Conservation (phyloP, 2,113 vertebrate species). For the Rhinogobius similis region DNA sequence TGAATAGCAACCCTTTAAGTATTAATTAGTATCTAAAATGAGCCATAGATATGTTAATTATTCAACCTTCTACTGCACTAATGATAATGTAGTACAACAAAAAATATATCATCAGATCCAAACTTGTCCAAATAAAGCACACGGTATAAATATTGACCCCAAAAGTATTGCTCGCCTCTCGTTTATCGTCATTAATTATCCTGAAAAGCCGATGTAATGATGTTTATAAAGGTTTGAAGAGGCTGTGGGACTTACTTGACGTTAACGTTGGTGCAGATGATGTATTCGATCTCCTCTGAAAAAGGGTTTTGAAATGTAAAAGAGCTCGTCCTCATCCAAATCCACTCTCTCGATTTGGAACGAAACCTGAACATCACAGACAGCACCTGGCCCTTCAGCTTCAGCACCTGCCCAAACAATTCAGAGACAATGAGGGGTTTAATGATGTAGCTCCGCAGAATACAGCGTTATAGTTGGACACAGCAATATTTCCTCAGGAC, state of each 20-base stretch:
- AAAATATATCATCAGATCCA: background rate
- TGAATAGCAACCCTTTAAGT: too few relatives aligned
- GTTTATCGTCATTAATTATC: too few relatives aligned
- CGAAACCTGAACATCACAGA: conserved; percentile 98
- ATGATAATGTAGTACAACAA: background rate
- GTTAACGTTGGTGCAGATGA: conserved; percentile 97
- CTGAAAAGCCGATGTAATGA: conserved; percentile 35
- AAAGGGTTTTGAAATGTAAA: conserved; percentile 99
- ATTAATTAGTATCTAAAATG: too few relatives aligned
- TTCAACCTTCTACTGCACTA: background rate
- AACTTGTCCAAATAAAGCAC: background rate
- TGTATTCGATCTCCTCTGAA: conserved; percentile 98
- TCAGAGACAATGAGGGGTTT: conserved; percentile 8
- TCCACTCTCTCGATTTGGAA: conserved; percentile 90
- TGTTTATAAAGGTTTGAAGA: background rate
- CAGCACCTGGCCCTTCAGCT: conserved; percentile 95
- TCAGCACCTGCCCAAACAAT: conserved; percentile 84
- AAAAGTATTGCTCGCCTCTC: background rate
- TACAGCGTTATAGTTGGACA: too few relatives aligned
- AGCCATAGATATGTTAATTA: background rate
- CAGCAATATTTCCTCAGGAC: too few relatives aligned
- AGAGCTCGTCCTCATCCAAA: conserved; percentile 96
- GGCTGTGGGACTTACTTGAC: conserved; percentile 87
- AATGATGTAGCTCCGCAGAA: too few relatives aligned
- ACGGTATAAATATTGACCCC: background rate